A percentile compares a stretch with the other conserved stretches of the same genome.
These are phyloP conservation scores for Oreortyx pictus DNA, from an alignment of 2,797 vertebrate genomes.

Conservation along the genomic window DNA sequence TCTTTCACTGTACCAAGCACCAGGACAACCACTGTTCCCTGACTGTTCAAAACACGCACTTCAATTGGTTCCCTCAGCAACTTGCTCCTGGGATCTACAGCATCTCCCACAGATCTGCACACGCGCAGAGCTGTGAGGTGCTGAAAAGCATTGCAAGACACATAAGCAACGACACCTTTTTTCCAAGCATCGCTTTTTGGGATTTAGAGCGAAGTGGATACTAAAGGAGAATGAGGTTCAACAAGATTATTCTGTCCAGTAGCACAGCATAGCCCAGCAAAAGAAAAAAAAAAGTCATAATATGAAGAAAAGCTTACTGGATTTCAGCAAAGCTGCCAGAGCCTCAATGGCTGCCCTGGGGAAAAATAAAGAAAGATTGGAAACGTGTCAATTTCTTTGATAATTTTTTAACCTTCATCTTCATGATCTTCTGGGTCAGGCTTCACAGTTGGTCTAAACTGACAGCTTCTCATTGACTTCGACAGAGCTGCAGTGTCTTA, in stretches of 20 bases:
- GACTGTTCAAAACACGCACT: background rate
- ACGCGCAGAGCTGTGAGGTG: background rate
- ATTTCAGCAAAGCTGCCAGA: slow-evolving; percentile 87
- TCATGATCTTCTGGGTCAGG: slow-evolving; percentile 32
- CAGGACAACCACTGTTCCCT: background rate
- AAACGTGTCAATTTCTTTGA: slow-evolving; percentile 62
- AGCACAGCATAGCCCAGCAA: background rate
- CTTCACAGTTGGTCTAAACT: slow-evolving; percentile 1
- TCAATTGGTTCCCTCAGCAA: background rate
- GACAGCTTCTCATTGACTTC: slow-evolving; percentile 20
- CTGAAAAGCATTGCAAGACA: background rate
- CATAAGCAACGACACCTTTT: accelerated
- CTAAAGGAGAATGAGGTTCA: background rate
- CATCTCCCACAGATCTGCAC: background rate
- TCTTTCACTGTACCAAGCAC: background rate
- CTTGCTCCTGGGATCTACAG: background rate
- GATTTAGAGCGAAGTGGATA: background rate
- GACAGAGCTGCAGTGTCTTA: slow-evolving; percentile 19
- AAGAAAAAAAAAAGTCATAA: background rate
- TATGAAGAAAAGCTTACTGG: slow-evolving; percentile 85
- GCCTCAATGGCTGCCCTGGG: slow-evolving; percentile 87
- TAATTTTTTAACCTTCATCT: slow-evolving; percentile 67
- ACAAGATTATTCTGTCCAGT: background rate
- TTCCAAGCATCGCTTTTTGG: background rate
- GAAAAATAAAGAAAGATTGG: slow-evolving; percentile 74